Conservation (phyloP, 1,140 invertebrate genomes). For the Drosophila ercepeae region DNA sequence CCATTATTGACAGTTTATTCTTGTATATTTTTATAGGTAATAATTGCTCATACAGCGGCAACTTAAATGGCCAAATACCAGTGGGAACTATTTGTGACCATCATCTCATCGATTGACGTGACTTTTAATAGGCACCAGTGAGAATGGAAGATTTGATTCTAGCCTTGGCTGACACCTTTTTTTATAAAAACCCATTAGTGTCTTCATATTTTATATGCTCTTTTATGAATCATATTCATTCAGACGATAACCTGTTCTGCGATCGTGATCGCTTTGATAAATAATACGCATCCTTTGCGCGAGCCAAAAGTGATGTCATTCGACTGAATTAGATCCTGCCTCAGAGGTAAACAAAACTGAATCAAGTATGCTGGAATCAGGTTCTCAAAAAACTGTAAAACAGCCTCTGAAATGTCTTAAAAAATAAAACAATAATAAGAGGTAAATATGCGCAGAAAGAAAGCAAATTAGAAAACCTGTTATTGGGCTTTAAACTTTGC, state of each 20-base stretch:
- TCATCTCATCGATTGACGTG: background rate
- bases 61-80: conserved; percentile 1
- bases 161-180: conserved; percentile 40
- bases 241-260: conserved; percentile 20
- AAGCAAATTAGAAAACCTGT: conserved; percentile 47
- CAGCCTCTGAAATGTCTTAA: conserved; percentile 17
- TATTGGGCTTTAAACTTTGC: conserved; percentile 13
- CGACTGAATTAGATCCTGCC: conserved; percentile 37
- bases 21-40: conserved; percentile 13
- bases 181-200: conserved; percentile 35
- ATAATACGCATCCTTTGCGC: conserved; percentile 38
- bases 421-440: background rate
- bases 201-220: conserved; percentile 31
- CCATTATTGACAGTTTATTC: conserved; percentile 54
- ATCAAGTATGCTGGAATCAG: conserved; percentile 33
- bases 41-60: conserved; percentile 9
- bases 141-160: conserved; percentile 10
- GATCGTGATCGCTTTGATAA: conserved; percentile 1
- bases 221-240: conserved; percentile 22
- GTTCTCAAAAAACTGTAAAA: conserved; percentile 44
- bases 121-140: conserved; percentile 18
- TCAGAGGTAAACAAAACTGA: conserved; percentile 38
- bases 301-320: conserved; percentile 30
- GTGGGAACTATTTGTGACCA: conserved; percentile 26
- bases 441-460: conserved; percentile 31